A percentile compares a stretch with the other conserved stretches of the same genome.
phyloP scores from a whole-genome alignment of 2,113 vertebrate species.

The Monopterus albus region DNA sequence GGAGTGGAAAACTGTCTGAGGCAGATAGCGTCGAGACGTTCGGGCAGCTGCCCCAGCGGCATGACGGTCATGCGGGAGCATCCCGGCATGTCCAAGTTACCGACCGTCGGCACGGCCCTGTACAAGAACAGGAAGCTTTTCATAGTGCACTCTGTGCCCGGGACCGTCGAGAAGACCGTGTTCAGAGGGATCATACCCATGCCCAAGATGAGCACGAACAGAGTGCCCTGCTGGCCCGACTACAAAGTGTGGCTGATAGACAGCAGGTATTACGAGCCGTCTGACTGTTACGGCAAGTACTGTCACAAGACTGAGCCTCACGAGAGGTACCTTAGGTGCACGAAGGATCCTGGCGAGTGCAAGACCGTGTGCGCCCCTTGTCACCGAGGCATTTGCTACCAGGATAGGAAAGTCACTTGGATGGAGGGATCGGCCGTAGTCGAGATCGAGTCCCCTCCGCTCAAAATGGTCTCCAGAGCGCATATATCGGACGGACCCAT shows the following conservation, averaged over 20 bases:
- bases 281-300: too few relatives aligned
- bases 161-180: too few relatives aligned
- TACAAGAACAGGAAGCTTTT: constrained; percentile 33
- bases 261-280: constrained; percentile 9
- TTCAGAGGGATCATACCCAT: too few relatives aligned
- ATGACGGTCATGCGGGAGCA: neutral
- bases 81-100: neutral
- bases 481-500: too few relatives aligned
- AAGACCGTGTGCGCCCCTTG: neutral
- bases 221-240: too few relatives aligned
- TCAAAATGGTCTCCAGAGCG: neutral
- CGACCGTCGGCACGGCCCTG: neutral
- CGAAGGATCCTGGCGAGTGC: neutral
- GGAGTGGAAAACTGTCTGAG: constrained; percentile 25
- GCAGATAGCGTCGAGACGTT: neutral
- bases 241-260: constrained; percentile 14
- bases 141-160: too few relatives aligned
- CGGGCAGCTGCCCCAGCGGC: constrained; percentile 27
- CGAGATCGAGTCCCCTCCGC: constrained; percentile 2
- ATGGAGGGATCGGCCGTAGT: neutral
- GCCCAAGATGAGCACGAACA: too few relatives aligned
- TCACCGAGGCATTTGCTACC: constrained; percentile 11
- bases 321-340: neutral
- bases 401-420: neutral
- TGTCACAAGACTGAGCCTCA: neutral